Base-by-base conservation (phyloP, 2,888 invertebrate species). In the Cheilosia vulpina region DNA sequence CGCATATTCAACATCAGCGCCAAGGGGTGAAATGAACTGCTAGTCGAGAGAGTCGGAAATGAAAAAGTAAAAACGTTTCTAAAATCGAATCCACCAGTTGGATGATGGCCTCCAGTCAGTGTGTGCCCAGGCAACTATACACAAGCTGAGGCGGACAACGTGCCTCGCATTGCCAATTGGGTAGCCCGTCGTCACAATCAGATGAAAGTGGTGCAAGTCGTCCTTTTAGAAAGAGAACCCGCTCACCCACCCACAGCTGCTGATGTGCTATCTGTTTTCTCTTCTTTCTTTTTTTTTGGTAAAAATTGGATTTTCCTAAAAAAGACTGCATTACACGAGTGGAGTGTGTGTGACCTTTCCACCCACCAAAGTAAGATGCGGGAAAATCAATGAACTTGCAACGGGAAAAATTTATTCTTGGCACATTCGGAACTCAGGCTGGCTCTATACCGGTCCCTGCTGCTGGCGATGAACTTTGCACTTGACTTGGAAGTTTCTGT, bases 21-120 rank as follows among this genome's bases (percentile, higher is more conserved):
- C 24, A 43, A 72, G 71, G 71, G 80, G 75, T 84, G 75, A 84
- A 84, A 84, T 84, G 80, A 84, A 84, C 85, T 85, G 81, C 41
- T 66, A 55, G 47, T 31, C 13, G 1, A 38, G 38, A 13, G 9
- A 13, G 38, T 45, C 47, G 69, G 80, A 69, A 65, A 62, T 76
- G 76, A 63, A 69, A 72, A 73, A 72, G 52, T 65, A 84, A 75
- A 84, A 84, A 76, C 71, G 71, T 76, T 85, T 81, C 76, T 77
- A 81, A 85, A 85, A 85, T 85, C 85, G 85, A 85, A 85, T 77
- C 85, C 81, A 85, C 85, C 76, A 85, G 85, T 85, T 85, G 85
- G 85, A 47, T 17, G n/a, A 76, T 53, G 34, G 65, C 77, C 71
- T 77, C 53, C 17, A 77, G 80, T 60, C 43, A 15, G 57, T 38